Conservation (phyloP, 2,113 vertebrate genomes). For the Cephalophus harveyi region DNA sequence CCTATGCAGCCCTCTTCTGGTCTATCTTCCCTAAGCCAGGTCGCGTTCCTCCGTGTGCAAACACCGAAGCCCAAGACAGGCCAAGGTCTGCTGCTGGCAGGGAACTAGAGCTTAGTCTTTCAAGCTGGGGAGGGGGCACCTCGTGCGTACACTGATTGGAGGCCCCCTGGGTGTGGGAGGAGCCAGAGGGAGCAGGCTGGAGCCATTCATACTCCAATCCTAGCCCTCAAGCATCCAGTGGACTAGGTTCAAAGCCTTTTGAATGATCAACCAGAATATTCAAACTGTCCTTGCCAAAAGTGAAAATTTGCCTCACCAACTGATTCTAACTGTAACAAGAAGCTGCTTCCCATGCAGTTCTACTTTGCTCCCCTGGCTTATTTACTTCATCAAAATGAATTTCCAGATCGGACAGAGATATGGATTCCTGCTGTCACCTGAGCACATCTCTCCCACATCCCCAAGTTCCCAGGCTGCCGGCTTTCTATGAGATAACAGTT, state of each 20-base stretch:
- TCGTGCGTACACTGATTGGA: not conserved
- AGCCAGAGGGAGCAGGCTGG: not conserved
- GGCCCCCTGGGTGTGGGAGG: not conserved
- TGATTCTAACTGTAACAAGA: not conserved
- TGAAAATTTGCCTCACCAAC: not conserved
- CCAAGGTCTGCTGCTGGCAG: not conserved
- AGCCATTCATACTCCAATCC: not conserved
- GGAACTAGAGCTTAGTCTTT: not conserved
- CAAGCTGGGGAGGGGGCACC: not conserved
- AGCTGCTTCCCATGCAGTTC: not conserved
- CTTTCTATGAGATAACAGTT: conserved; percentile 40
- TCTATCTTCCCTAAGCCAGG: not conserved
- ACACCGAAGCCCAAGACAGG: not conserved
- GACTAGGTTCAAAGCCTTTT: not conserved
- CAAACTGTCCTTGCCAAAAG: not conserved
- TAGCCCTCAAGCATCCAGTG: not conserved
- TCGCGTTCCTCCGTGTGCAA: not conserved
- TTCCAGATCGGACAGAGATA: conserved; percentile 3
- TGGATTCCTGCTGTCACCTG: not conserved
- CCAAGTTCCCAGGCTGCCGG: conserved; percentile 3
- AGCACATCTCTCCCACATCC: not conserved
- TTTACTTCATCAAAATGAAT: conserved; percentile 39
- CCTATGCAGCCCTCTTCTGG: not conserved
- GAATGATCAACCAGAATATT: not conserved
- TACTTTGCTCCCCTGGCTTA: not conserved